Percentiles rank a stretch among this genome's conserved stretches.
These are phyloP conservation scores for Leptopilina syphax DNA, from an alignment of 2,888 invertebrate species.

Conservation along the genomic window DNA sequence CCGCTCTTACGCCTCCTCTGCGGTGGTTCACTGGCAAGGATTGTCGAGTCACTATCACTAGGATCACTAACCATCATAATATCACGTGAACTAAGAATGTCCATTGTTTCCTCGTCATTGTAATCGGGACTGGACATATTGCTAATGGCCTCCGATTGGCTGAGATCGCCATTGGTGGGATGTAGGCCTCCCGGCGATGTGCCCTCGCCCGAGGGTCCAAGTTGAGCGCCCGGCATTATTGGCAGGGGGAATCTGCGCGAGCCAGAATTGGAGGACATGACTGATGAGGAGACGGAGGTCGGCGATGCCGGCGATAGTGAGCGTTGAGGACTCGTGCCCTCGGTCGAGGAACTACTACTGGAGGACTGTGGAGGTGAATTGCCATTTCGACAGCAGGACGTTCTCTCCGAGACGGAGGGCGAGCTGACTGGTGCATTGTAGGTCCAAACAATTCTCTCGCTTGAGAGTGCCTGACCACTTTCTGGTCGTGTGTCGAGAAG, in stretches of 20 bases:
- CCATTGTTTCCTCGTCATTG: constrained; percentile 91
- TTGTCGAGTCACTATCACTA: constrained; percentile 92
- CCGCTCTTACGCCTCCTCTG: constrained; percentile 78
- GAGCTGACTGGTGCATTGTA: constrained; percentile 91
- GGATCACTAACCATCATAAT: constrained; percentile 93
- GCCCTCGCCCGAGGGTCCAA: constrained; percentile 48
- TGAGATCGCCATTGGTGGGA: constrained; percentile 83
- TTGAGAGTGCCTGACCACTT: constrained; percentile 78
- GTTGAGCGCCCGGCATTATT: constrained; percentile 56
- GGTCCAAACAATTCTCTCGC: constrained; percentile 91
- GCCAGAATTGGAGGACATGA: constrained; percentile 88
- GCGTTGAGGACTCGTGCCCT: constrained; percentile 76
- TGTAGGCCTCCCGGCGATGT: constrained; percentile 59
- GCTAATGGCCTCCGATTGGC: constrained; percentile 91
- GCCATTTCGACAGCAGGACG: constrained; percentile 80
- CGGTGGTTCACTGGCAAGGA: constrained; percentile 88
- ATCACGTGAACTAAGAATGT: constrained; percentile 87
- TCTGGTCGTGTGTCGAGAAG: constrained; percentile 87
- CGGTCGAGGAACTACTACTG: constrained; percentile 68
- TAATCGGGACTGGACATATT: constrained; percentile 94
- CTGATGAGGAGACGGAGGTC: constrained; percentile 91
- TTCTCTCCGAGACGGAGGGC: constrained; percentile 78
- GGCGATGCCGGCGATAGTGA: constrained; percentile 88
- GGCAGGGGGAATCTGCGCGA: constrained; percentile 81
- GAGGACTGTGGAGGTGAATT: constrained; percentile 78